A percentile compares a stretch with the other conserved stretches of the same genome.
These are phyloP conservation scores for Theocolax elegans DNA, from an alignment of 1,140 invertebrate species.

Conservation along the genomic window DNA sequence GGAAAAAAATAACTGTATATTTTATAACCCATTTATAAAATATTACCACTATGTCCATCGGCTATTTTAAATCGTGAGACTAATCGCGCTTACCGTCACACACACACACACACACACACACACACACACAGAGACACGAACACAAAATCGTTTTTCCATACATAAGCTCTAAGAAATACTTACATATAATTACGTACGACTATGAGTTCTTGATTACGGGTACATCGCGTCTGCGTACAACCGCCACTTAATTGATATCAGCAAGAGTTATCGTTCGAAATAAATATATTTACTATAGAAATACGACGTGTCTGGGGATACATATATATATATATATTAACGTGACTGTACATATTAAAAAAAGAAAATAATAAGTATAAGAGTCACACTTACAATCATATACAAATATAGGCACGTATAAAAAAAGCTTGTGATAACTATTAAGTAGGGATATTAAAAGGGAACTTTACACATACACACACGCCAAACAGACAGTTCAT, in stretches of 20 bases:
- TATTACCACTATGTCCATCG: constrained; percentile 18
- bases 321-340: neutral
- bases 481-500: no score
- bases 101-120: neutral
- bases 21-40: constrained; percentile 26
- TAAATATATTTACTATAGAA: neutral
- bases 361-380: neutral
- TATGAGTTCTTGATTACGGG: constrained; percentile 25
- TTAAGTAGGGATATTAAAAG: constrained; percentile 15
- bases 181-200: neutral
- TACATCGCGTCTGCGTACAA: constrained; percentile 3
- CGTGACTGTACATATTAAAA: neutral
- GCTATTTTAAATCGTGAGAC: constrained; percentile 13
- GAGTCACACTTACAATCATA: neutral
- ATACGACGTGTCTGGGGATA: neutral
- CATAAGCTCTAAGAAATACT: neutral
- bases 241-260: constrained; percentile 4
- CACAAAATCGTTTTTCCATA: neutral
- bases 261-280: neutral
- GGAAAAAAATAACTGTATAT: constrained; percentile 2
- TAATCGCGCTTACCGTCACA: neutral
- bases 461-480: no score
- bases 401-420: neutral
- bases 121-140: neutral
- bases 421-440: constrained; percentile 29